Percentiles rank a stretch among this genome's conserved stretches.
phyloP scores from a whole-genome alignment of 2,888 invertebrate genomes.

The Deroplatys truncata region DNA sequence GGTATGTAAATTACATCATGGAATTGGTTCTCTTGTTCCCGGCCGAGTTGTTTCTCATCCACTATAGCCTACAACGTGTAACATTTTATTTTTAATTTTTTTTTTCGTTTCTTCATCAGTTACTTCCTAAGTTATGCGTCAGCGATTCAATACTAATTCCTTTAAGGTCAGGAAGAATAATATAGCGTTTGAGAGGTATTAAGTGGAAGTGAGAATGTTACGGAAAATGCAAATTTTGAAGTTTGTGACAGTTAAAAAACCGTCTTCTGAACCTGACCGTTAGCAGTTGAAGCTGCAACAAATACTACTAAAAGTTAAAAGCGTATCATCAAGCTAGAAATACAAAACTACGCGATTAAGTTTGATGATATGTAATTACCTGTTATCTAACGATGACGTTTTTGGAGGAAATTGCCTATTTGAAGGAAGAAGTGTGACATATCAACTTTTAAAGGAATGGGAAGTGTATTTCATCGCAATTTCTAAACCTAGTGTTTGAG shows the following conservation, averaged over 20 bases:
- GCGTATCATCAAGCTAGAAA: background rate
- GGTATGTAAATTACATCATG: too few species aligned
- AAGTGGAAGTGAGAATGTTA: background rate
- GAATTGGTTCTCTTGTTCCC: too few species aligned
- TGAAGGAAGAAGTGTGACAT: background rate
- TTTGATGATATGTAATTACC: background rate
- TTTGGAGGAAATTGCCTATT: background rate
- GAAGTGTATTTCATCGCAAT: background rate
- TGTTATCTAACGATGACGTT: constrained; percentile 1
- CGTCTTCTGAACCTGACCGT: background rate
- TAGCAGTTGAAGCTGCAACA: background rate
- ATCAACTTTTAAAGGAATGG: background rate
- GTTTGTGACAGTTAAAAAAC: background rate
- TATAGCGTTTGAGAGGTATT: background rate
- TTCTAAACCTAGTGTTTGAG: background rate
- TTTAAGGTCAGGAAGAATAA: too few species aligned
- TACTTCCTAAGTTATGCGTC: too few species aligned
- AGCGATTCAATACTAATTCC: too few species aligned
- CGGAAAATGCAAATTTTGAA: background rate
- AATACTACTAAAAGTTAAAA: background rate
- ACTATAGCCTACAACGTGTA: too few species aligned
- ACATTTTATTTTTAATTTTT: too few species aligned
- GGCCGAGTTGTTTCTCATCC: too few species aligned
- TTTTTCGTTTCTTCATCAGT: too few species aligned
- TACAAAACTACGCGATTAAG: background rate